These are phyloP conservation scores for Myopa tessellatipennis DNA, from an alignment of 2,888 invertebrate genomes.

Conservation along the genomic window DNA sequence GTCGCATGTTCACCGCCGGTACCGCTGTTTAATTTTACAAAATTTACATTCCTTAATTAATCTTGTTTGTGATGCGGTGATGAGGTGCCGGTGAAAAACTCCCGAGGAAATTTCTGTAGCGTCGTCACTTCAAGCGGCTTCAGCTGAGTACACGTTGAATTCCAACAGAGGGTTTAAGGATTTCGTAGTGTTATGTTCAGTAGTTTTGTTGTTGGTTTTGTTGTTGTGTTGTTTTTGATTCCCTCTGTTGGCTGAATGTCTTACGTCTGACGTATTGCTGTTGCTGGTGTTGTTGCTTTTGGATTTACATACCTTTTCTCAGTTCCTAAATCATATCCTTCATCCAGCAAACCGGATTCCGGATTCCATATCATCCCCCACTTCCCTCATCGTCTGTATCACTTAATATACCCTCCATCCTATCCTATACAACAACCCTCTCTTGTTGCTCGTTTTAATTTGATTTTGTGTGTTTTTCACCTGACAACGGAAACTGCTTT, in stretches of 20 bases:
- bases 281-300: no score
- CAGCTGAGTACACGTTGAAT: no score
- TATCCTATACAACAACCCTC: neutral
- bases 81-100: no score
- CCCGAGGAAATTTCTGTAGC: no score
- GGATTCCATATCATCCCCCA: neutral
- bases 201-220: conserved; percentile 16
- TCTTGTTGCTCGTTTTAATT: neutral
- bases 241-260: conserved; percentile 11
- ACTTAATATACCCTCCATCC: neutral
- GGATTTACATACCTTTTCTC: no score
- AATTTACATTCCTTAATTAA: conserved; percentile 66
- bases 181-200: neutral
- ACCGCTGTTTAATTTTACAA: conserved; percentile 57
- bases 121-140: no score
- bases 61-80: conserved; percentile 59
- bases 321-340: neutral
- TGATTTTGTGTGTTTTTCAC: neutral
- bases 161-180: neutral
- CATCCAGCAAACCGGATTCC: neutral
- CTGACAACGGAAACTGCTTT: neutral
- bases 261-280: neutral
- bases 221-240: neutral
- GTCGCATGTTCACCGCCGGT: neutral
- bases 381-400: neutral